These are phyloP conservation scores for Taeniopygia guttata DNA, from an alignment of 2,797 vertebrate genomes.

Conservation along the genomic window DNA sequence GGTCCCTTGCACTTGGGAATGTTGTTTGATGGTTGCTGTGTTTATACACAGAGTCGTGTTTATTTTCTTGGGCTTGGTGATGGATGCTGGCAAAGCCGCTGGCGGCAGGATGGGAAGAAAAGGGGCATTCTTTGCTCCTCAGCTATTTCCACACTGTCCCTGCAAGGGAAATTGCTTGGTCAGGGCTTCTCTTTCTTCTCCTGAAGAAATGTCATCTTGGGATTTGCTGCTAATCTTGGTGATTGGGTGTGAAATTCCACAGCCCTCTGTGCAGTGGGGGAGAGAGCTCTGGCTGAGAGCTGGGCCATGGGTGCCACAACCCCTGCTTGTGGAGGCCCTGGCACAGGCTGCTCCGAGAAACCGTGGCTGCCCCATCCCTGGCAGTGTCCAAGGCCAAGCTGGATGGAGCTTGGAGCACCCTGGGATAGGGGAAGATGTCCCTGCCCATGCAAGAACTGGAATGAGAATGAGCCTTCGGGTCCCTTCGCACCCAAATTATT, in stretches of 20 bases:
- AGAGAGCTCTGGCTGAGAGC: not conserved
- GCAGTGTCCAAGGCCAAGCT: not conserved
- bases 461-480: fast-evolving
- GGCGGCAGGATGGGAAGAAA: conserved; percentile 13
- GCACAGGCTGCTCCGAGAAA: not conserved
- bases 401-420: fast-evolving
- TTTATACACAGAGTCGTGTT: not conserved
- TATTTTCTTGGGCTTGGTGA: conserved; percentile 50
- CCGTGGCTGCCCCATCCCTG: not conserved
- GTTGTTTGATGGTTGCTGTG: conserved; percentile 26
- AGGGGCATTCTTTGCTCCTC: conserved; percentile 57
- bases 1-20: not conserved
- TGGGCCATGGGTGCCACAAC: not conserved
- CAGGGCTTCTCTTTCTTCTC: conserved; percentile 59
- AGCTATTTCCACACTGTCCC: conserved; percentile 32
- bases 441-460: not conserved
- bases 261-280: not conserved
- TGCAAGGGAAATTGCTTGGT: conserved; percentile 40
- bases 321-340: not conserved
- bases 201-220: conserved; percentile 29
- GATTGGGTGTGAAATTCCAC: conserved; percentile 64
- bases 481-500: not conserved
- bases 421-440: not conserved
- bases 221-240: conserved; percentile 47
- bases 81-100: conserved; percentile 15